These are phyloP conservation scores for Xestoiulus laeticollis DNA, from an alignment of 2,888 invertebrate species.

Conservation along the genomic window DNA sequence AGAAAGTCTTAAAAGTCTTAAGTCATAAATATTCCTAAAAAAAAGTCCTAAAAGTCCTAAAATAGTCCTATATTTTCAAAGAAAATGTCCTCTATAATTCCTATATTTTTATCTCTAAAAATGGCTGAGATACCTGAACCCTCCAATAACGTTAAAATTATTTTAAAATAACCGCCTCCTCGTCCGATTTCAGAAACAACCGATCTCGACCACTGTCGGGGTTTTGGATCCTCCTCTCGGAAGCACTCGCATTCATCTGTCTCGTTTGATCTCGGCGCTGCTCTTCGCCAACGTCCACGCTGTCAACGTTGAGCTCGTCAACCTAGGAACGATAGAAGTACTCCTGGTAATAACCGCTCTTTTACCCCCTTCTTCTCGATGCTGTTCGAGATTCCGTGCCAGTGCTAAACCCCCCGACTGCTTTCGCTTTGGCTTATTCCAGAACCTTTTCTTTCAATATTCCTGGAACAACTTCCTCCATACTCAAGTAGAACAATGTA, in stretches of 20 bases:
- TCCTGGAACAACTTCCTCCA: conserved; percentile 96
- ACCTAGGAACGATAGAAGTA: conserved; percentile 69
- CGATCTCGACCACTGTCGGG: conserved; percentile 76
- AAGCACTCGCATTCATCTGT: conserved; percentile 80
- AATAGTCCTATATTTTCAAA: no score
- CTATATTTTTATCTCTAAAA: no score
- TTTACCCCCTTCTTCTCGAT: conserved; percentile 54
- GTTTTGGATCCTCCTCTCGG: conserved; percentile 79
- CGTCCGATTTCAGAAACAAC: conserved; percentile 65
- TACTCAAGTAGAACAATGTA: conserved; percentile 83
- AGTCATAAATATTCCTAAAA: no score
- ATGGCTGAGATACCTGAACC: no score
- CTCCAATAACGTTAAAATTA: no score
- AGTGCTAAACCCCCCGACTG: neutral
- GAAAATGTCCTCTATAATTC: no score
- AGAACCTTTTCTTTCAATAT: conserved; percentile 89
- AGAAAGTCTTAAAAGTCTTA: no score
- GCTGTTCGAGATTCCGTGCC: no score
- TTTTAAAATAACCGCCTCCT: conserved; percentile 50
- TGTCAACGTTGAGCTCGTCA: conserved; percentile 74
- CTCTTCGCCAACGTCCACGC: conserved; percentile 77
- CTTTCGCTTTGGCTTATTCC: conserved; percentile 61
- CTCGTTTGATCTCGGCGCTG: conserved; percentile 80
- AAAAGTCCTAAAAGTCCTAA: no score
- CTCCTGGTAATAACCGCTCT: conserved; percentile 66